Evolutionary conservation across 2,797 vertebrate species (phyloP).

Genomic region (Psittacula echo): DNA sequence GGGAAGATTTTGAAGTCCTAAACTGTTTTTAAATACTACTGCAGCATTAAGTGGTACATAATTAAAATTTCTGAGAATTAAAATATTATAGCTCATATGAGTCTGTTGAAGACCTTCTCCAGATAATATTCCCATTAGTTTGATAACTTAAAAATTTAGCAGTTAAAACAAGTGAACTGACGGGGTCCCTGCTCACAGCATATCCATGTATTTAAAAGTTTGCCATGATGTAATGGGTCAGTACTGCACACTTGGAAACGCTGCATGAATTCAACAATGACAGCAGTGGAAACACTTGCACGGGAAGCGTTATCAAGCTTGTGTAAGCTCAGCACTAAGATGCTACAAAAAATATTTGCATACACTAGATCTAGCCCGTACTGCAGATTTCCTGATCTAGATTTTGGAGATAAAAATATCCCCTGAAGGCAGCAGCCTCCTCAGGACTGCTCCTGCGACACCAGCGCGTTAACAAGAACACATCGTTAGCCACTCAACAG

Average conservation of each 20-base stretch:
- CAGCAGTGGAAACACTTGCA: neutral
- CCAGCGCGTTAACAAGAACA: neutral
- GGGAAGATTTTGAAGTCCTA: neutral
- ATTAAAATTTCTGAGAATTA: neutral
- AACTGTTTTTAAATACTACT: neutral
- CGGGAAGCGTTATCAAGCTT: neutral
- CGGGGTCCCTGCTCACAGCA: accelerated
- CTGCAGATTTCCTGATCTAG: conserved; percentile 14
- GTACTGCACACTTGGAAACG: neutral
- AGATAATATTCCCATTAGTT: neutral
- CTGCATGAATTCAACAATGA: neutral
- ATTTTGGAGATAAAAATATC: conserved; percentile 28
- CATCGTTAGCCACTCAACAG: neutral
- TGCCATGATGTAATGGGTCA: neutral
- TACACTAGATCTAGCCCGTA: neutral
- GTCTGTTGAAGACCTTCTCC: neutral
- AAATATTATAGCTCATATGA: neutral
- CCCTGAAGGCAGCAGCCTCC: neutral
- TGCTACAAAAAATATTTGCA: neutral
- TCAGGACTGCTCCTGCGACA: neutral
- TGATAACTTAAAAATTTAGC: neutral
- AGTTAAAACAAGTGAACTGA: accelerated
- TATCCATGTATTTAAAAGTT: neutral
- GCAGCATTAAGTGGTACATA: neutral
- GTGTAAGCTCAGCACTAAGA: neutral